Evolutionary conservation across 2,888 invertebrate species (phyloP), one percentile per base, ranked within the genome.

Genomic region (Sminthurides aquaticus): DNA sequence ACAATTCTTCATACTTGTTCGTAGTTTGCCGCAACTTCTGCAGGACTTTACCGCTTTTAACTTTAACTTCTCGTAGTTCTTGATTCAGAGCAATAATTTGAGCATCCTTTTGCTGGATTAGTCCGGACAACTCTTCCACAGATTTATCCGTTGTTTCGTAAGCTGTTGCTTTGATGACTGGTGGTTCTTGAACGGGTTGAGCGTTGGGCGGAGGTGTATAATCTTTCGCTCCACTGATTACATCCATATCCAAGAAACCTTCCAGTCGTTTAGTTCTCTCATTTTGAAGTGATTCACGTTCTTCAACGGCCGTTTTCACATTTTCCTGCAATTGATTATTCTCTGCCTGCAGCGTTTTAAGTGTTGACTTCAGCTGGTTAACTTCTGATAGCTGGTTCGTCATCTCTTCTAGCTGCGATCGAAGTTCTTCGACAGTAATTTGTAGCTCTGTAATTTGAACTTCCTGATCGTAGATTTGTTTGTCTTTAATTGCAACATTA

Each of bases 1-100:
- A 48, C n/a, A 78, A 69, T 56, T 75, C 74, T 60, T 80, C 79
- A 73, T 78, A 79, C 69, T 78, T 79, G 62, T 78, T 79, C 78
- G 92, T 93, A 62, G 90, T 84, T 76, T 90, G 88, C 78, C 91
- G 93, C 54, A 93, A 79, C 78, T 91, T 93, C 75, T 88, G 88
- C 73, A 93, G 80, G 70, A 91, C 83, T 79, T 90, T 92, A 1
- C 85, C 84, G 29, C 87, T 85, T 77, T 90, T 90, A 0, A 85
- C 79, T 77, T 89, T 87, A 67, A 84, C 80, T 28, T 84, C 80
- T 69, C 84, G 83, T 8, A 88, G 81, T 72, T 89, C 87, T 62
- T 83, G 81, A 65, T 82, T 80, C 24, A 87, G 78, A 2, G 34
- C 15, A 20, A 18, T 18, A 3, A 63, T 56, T 22, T 63, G 57